A percentile compares a stretch with the other conserved stretches of the same genome.
These are phyloP conservation scores for Amblyteles armatorius DNA, from an alignment of 2,888 invertebrate species.

Conservation along the genomic window DNA sequence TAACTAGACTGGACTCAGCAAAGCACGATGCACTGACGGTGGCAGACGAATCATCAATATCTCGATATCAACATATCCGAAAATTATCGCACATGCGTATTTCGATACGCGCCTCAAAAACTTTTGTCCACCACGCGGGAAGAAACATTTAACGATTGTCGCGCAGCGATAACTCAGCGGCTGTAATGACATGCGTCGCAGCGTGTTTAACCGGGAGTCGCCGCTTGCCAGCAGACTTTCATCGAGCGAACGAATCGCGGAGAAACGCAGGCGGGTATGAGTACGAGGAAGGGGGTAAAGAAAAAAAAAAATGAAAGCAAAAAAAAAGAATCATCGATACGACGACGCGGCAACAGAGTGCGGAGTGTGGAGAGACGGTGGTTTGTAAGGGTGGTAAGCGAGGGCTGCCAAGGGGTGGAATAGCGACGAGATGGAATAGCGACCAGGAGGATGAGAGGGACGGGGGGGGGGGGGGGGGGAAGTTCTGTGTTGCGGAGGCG, in stretches of 20 bases:
- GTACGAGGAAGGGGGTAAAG: background rate
- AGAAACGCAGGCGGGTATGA: conserved; percentile 60
- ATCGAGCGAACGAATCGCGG: conserved; percentile 79
- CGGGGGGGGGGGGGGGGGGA: conserved; percentile 42
- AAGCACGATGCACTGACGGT: background rate
- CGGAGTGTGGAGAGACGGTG: conserved; percentile 45
- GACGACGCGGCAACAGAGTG: conserved; percentile 49
- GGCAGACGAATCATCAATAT: no score
- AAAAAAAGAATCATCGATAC: conserved; percentile 50
- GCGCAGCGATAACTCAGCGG: conserved; percentile 42
- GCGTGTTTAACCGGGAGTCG: conserved; percentile 17
- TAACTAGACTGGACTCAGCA: background rate
- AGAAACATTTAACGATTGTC: conserved; percentile 26
- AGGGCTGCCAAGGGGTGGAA: conserved; percentile 45
- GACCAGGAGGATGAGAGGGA: conserved; percentile 19
- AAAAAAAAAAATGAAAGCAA: conserved; percentile 30
- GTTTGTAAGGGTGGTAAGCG: conserved; percentile 62
- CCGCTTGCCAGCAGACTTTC: conserved; percentile 74
- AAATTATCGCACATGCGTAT: background rate
- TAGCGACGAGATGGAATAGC: conserved; percentile 7
- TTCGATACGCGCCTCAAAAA: background rate
- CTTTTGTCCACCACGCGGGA: background rate
- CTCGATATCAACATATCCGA: no score
- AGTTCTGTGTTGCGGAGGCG: conserved; percentile 64
- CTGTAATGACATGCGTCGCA: conserved; percentile 49